Evolutionary conservation across 1,140 invertebrate genomes (phyloP).

Genomic region (Maniola jurtina): DNA sequence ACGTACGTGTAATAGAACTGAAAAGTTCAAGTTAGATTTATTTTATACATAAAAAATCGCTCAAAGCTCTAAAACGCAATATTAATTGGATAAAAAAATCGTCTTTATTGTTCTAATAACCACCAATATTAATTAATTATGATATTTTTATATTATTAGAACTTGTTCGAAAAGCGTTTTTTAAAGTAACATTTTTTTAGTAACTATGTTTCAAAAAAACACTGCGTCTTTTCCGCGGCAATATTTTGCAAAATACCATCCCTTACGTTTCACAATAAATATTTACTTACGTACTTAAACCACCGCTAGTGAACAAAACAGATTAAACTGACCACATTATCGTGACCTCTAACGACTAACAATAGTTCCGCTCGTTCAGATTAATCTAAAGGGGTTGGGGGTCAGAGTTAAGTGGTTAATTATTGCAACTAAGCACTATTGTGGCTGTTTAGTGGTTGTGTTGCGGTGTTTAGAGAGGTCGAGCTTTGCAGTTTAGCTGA

Average conservation of each 20-base stretch:
- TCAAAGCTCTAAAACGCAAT: too few relatives aligned
- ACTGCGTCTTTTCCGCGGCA: not conserved
- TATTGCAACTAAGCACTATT: constrained; percentile 48
- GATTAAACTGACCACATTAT: constrained; percentile 30
- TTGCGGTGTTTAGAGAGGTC: constrained; percentile 47
- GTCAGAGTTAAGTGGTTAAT: constrained; percentile 43
- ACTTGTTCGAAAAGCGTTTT: too few relatives aligned
- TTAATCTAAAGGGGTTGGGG: constrained; percentile 21
- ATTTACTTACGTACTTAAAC: constrained; percentile 29
- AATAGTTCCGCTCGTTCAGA: constrained; percentile 18
- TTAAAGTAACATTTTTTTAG: too few relatives aligned
- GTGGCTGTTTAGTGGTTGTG: not conserved
- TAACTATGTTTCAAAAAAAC: too few relatives aligned
- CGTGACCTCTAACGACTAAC: constrained; percentile 25
- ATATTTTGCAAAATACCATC: not conserved
- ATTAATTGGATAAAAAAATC: too few relatives aligned
- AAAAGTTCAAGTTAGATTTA: too few relatives aligned
- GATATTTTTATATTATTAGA: not conserved
- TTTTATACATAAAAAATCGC: too few relatives aligned
- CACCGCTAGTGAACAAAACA: constrained; percentile 33
- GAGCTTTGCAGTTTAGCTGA: constrained; percentile 43
- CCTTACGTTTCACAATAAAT: constrained; percentile 18
- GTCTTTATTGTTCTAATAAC: not conserved
- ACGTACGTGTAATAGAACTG: too few relatives aligned
- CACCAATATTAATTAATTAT: not conserved